Evolutionary conservation across 2,113 vertebrate genomes (phyloP).

Genomic region (Tricholaema leucomelas): DNA sequence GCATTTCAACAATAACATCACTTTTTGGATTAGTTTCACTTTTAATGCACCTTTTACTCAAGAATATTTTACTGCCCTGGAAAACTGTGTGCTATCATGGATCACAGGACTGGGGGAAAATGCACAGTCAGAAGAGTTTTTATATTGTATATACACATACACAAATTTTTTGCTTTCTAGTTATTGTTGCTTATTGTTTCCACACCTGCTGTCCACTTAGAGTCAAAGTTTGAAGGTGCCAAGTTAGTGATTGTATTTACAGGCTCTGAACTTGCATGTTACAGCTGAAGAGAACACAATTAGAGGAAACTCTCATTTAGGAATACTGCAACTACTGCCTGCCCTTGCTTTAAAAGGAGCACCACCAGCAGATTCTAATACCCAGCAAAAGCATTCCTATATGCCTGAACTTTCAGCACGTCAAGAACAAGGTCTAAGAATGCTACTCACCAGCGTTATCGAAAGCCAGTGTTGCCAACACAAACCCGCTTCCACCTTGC

Average conservation of each 20-base stretch:
- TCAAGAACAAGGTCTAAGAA: background rate
- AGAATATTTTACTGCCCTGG: background rate
- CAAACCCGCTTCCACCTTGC: background rate
- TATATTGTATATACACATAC: background rate
- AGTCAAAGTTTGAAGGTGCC: constrained; percentile 1
- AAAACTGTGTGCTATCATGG: background rate
- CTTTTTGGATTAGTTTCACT: background rate
- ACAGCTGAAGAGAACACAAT: background rate
- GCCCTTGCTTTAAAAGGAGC: background rate
- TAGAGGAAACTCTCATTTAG: background rate
- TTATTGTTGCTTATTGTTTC: background rate
- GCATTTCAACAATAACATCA: background rate
- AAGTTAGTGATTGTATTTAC: background rate
- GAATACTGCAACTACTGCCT: background rate
- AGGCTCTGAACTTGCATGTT: background rate
- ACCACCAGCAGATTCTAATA: background rate
- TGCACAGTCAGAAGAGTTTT: background rate
- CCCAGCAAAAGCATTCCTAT: background rate
- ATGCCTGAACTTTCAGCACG: background rate
- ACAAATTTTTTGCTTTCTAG: background rate
- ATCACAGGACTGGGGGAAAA: background rate
- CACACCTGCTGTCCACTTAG: constrained; percentile 50
- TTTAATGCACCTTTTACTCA: background rate
- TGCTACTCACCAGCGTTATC: background rate
- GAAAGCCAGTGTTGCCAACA: background rate